Conservation (phyloP, 2,888 invertebrate genomes). For the Colletes collaris region DNA sequence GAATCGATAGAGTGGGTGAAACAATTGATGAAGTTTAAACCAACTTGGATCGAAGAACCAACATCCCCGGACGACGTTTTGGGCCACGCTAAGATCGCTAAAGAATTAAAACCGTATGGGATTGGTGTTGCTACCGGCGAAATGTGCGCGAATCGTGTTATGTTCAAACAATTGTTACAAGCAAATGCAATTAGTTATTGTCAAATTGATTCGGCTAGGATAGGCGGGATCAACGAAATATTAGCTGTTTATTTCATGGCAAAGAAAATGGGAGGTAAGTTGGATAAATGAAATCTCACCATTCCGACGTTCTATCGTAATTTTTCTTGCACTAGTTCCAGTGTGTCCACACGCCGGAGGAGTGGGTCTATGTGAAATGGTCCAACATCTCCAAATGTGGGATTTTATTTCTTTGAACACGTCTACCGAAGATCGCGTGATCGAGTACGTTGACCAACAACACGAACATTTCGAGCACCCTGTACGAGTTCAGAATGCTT, state of each 20-base stretch:
- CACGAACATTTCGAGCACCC: constrained; percentile 94
- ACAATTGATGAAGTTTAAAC: constrained; percentile 88
- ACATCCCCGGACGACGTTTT: constrained; percentile 95
- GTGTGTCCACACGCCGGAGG: constrained; percentile 98
- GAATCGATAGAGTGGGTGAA: constrained; percentile 95
- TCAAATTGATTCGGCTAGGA: constrained; percentile 94
- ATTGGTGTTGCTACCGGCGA: constrained; percentile 96
- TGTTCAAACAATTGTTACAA: constrained; percentile 96
- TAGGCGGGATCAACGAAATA: constrained; percentile 95
- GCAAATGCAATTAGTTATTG: constrained; percentile 92
- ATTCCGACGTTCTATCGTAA: not conserved
- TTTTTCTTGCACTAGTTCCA: constrained; percentile 87
- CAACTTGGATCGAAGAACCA: constrained; percentile 96
- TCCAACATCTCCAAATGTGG: constrained; percentile 95
- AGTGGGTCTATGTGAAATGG: constrained; percentile 96
- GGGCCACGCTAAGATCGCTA: constrained; percentile 92
- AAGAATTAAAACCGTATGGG: constrained; percentile 88
- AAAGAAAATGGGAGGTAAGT: constrained; percentile 89
- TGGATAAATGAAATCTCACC: not conserved
- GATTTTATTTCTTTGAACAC: constrained; percentile 91
- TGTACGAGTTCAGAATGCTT: constrained; percentile 87
- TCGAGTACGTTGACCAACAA: constrained; percentile 95
- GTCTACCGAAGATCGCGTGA: constrained; percentile 88
- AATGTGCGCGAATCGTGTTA: constrained; percentile 95
- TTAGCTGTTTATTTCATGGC: constrained; percentile 95